Evolutionary conservation across 1,140 invertebrate species (phyloP).

Genomic region (Sarcophaga bullata): DNA sequence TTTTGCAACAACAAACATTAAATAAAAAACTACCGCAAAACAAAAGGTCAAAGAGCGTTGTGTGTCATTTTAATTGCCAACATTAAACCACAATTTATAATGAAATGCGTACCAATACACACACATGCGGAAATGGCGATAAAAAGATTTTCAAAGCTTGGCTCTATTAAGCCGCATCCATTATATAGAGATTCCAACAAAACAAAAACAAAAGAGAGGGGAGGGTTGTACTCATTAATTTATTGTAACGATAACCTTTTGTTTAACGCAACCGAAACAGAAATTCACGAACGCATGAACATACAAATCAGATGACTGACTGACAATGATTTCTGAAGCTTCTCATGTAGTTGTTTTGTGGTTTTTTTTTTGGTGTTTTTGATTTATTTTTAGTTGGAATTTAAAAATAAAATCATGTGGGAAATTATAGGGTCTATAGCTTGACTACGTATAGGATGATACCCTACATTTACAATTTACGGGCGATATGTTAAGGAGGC

Average conservation of each 20-base stretch:
- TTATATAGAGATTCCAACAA: not conserved
- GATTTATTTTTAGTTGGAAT: too few species aligned
- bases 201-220: not conserved
- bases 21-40: conserved; percentile 12
- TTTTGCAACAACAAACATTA: not conserved
- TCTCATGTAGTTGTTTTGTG: too few species aligned
- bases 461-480: too few species aligned
- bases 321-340: too few species aligned
- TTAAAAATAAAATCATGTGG: too few species aligned
- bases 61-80: conserved; percentile 23
- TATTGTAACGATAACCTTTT: conserved; percentile 35
- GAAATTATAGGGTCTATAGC: too few species aligned
- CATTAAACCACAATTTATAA: conserved; percentile 22
- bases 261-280: not conserved
- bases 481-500: too few species aligned
- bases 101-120: not conserved
- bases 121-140: not conserved
- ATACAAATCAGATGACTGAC: too few species aligned
- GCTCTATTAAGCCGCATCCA: not conserved
- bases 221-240: not conserved
- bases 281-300: not conserved
- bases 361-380: too few species aligned
- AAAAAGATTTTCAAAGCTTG: conserved; percentile 1
- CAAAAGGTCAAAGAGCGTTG: conserved; percentile 18
- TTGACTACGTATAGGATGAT: too few species aligned